A percentile compares a stretch with the other conserved stretches of the same genome.
These are phyloP conservation scores for Dromius quadrimaculatus DNA, from an alignment of 2,888 invertebrate genomes.

Conservation along the genomic window DNA sequence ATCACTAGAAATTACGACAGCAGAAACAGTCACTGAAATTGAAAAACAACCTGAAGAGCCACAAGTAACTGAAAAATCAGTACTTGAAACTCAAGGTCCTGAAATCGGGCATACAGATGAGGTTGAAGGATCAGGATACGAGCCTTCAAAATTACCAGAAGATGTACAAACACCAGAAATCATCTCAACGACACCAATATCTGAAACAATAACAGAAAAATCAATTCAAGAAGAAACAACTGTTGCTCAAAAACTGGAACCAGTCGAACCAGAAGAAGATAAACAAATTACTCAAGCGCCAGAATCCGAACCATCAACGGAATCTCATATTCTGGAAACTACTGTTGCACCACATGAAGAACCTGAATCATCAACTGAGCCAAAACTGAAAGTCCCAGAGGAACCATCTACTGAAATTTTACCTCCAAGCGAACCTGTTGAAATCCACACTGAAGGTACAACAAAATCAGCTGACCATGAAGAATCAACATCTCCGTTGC, in stretches of 20 bases:
- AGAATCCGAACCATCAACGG: conserved; percentile 31
- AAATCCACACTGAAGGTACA: conserved; percentile 44
- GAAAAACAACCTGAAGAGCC: conserved; percentile 51
- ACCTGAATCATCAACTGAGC: conserved; percentile 43
- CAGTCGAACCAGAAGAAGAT: conserved; percentile 48
- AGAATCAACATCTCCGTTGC: conserved; percentile 7
- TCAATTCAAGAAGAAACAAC: not conserved
- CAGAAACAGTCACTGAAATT: conserved; percentile 35
- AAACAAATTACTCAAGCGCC: conserved; percentile 1
- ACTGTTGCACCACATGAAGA: conserved; percentile 38
- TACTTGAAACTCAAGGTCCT: conserved; percentile 23
- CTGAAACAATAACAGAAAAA: conserved; percentile 5
- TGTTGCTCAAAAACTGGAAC: conserved; percentile 14
- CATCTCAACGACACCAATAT: not conserved
- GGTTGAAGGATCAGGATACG: conserved; percentile 45
- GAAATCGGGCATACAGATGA: conserved; percentile 32
- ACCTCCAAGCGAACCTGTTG: conserved; percentile 27
- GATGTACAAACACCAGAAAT: conserved; percentile 55
- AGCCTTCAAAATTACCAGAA: conserved; percentile 53
- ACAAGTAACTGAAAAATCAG: conserved; percentile 31
- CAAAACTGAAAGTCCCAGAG: conserved; percentile 30
- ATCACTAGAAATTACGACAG: conserved; percentile 49
- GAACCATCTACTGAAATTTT: conserved; percentile 14
- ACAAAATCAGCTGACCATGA: conserved; percentile 18
- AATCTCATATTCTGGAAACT: conserved; percentile 48